Evolutionary conservation across 2,888 invertebrate genomes (phyloP).

Genomic region (Zeuzera pyrina): DNA sequence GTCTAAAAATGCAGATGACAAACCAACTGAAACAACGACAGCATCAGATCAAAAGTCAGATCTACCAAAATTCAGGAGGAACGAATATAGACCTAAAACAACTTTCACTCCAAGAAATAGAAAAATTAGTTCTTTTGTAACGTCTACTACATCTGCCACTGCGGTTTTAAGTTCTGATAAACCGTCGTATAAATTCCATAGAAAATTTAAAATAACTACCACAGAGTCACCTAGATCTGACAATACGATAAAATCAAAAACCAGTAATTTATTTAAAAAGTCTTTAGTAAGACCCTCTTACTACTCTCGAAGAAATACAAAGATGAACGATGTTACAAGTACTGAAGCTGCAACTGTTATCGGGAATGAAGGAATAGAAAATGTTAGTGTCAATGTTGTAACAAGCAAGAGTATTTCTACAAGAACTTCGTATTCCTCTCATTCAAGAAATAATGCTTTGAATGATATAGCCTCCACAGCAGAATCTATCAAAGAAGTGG

Average conservation of each 20-base stretch:
- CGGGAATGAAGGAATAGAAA: constrained; percentile 18
- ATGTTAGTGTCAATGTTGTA: constrained; percentile 18
- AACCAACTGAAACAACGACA: constrained; percentile 19
- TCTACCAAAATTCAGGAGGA: constrained; percentile 23
- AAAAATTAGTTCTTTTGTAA: constrained; percentile 32
- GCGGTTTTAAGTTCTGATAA: constrained; percentile 28
- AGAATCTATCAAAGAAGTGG: constrained; percentile 21
- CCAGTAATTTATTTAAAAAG: constrained; percentile 33
- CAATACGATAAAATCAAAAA: constrained; percentile 28
- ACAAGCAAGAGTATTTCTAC: constrained; percentile 34
- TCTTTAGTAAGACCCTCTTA: constrained; percentile 35
- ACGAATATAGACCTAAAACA: constrained; percentile 40
- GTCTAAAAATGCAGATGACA: constrained; percentile 22
- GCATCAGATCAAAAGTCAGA: constrained; percentile 25
- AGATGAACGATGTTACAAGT: constrained; percentile 22
- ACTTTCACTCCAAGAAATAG: constrained; percentile 38
- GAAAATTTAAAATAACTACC: constrained; percentile 47
- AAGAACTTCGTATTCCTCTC: constrained; percentile 51
- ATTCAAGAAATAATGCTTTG: constrained; percentile 32
- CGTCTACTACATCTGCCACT: constrained; percentile 19
- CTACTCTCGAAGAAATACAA: constrained; percentile 37
- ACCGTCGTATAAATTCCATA: constrained; percentile 40
- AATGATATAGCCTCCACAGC: constrained; percentile 12
- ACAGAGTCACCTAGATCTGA: constrained; percentile 32
- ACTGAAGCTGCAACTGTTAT: constrained; percentile 23